Conservation (phyloP, 2,113 vertebrate genomes). For the Glaucomys volans region DNA sequence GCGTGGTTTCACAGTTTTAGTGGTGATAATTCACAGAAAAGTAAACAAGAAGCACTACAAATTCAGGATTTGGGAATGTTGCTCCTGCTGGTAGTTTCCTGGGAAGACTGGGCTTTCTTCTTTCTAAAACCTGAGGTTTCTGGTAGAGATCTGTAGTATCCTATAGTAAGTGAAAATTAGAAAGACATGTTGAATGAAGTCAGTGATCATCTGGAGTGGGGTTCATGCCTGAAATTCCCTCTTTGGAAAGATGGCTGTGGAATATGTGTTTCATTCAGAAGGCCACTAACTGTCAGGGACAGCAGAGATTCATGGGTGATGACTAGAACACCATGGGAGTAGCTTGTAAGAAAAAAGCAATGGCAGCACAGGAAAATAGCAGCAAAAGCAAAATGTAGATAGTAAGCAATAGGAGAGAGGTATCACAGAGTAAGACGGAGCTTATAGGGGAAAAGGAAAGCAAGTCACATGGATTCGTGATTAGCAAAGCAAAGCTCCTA, state of each 20-base stretch:
- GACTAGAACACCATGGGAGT: neutral
- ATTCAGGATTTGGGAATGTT: neutral
- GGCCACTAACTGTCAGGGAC: neutral
- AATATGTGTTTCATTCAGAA: neutral
- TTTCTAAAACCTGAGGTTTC: neutral
- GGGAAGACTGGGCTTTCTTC: neutral
- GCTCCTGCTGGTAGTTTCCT: neutral
- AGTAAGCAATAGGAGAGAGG: neutral
- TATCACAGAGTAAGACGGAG: neutral
- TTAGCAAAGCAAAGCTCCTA: neutral
- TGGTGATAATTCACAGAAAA: neutral
- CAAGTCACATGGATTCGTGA: neutral
- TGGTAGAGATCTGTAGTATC: neutral
- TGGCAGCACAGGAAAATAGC: neutral
- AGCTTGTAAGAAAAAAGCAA: neutral
- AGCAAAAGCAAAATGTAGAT: neutral
- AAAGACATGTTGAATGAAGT: neutral
- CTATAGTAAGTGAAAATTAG: neutral
- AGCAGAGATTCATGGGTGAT: neutral
- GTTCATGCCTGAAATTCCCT: neutral
- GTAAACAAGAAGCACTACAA: neutral
- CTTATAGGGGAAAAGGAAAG: neutral
- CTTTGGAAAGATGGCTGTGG: neutral
- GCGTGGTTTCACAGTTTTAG: neutral
- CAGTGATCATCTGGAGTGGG: neutral